Evolutionary conservation across 2,113 vertebrate species (phyloP).

Genomic region (Lasiurus borealis): DNA sequence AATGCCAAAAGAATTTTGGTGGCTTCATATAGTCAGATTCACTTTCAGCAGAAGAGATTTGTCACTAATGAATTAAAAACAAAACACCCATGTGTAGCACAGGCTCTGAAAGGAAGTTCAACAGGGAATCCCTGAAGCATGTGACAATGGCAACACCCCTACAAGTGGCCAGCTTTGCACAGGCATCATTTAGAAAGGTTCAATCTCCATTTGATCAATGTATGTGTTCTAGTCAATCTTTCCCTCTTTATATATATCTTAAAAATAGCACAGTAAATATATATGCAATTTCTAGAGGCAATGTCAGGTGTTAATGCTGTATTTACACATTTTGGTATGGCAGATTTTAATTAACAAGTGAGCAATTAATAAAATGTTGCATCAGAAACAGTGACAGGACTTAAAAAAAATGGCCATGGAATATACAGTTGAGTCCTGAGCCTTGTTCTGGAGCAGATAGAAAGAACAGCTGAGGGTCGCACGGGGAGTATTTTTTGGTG

Average conservation of each 20-base stretch:
- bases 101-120: neutral
- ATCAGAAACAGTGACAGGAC: neutral
- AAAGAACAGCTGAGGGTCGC: too few species aligned
- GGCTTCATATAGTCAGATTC: neutral
- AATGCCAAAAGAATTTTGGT: neutral
- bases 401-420: too few species aligned
- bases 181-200: neutral
- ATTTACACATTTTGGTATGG: neutral
- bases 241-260: neutral
- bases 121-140: neutral
- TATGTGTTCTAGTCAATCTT: neutral
- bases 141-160: neutral
- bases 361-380: neutral
- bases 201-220: neutral
- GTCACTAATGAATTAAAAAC: neutral
- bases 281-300: neutral
- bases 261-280: neutral
- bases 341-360: slow-evolving; percentile 11
- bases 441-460: too few species aligned
- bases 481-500: too few species aligned
- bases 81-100: neutral
- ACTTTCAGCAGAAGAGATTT: neutral
- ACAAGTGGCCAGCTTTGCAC: neutral
- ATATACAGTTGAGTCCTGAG: too few species aligned
- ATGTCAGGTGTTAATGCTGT: neutral